Conservation (phyloP, 2,797 vertebrate genomes). For the Pipistrellus kuhlii region DNA sequence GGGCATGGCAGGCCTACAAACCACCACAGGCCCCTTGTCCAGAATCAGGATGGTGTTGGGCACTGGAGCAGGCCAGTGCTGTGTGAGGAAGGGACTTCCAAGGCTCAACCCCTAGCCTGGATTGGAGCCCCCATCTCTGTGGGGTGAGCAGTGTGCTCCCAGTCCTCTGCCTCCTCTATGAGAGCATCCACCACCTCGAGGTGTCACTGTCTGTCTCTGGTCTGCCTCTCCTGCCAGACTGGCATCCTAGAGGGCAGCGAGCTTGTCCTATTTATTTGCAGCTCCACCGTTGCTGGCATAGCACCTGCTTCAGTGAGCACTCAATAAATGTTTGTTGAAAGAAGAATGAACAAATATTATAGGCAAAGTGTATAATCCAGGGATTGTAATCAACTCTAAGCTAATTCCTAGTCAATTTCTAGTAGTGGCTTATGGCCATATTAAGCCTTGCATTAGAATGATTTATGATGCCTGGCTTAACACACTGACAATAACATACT, state of each 20-base stretch:
- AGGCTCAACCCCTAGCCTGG: not conserved
- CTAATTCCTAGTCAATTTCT: conserved; percentile 67
- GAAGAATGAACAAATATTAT: conserved; percentile 53
- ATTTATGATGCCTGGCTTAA: conserved; percentile 57
- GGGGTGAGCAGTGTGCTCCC: not conserved
- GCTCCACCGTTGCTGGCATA: not conserved
- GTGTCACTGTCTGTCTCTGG: not conserved
- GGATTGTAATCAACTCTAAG: conserved; percentile 58
- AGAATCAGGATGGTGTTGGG: not conserved
- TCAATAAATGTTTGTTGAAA: conserved; percentile 58
- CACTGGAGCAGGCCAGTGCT: not conserved
- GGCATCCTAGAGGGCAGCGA: not conserved
- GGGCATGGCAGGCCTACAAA: too few species aligned
- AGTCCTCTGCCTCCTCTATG: not conserved
- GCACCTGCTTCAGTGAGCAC: not conserved
- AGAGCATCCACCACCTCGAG: not conserved
- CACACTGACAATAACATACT: conserved; percentile 17
- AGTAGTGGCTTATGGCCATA: conserved; percentile 46
- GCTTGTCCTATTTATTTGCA: not conserved
- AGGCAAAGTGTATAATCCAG: conserved; percentile 41
- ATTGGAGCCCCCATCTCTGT: not conserved
- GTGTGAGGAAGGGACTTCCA: not conserved
- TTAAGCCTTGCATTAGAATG: conserved; percentile 63
- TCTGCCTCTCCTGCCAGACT: not conserved
- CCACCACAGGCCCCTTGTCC: not conserved